Evolutionary conservation across 2,113 vertebrate species (phyloP), one percentile per base, ranked within the genome.

Genomic region (Chrysochloris asiatica): DNA sequence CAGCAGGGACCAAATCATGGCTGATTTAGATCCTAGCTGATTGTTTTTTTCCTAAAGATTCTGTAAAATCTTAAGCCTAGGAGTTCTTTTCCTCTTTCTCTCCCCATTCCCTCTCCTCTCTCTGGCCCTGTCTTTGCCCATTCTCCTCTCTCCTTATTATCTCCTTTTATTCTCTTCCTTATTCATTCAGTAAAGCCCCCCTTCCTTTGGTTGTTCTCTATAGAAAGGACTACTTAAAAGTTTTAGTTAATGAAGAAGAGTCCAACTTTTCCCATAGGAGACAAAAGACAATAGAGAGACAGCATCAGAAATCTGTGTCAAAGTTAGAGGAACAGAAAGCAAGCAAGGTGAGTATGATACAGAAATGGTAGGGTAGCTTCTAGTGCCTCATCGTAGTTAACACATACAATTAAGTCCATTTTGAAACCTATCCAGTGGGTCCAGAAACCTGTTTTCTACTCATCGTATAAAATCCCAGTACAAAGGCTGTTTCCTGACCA

Each of bases 401-500:
- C 22, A 28, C 22, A 1, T 30, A 73, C 22, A 24, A 21, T 43
- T 50, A 30, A 61, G 41, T 72, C 52, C 72, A 4, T 76, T 80
- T 63, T 24, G 0, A 65, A 72, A 65, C 76, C 30, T 61, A 5
- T 56, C 8, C 3, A 0, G 0, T n/a, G 36, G 67, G 43, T 0
- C 73, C 67, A 38, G 56, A n/a, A 33, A 95, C 95, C 95, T 47
- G 43, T 83, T 84, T 93, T 47, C 78, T 82, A 45, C 52, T 54
- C 0, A 6, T 72, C 52, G 33, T 0, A 0, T 26, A 90, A 73
- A 95, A 90, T 0, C 9, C 79, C 90, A 96, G 36, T 81, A 88
- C 95, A 95, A 97, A 96, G 41, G 84, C 94, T 96, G 94, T 97
- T 97, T 96, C 94, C 95, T 95, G 90, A 94, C 89, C 28, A 73